These are phyloP conservation scores for Chloebia gouldiae DNA, from an alignment of 2,113 vertebrate genomes.

Conservation along the genomic window DNA sequence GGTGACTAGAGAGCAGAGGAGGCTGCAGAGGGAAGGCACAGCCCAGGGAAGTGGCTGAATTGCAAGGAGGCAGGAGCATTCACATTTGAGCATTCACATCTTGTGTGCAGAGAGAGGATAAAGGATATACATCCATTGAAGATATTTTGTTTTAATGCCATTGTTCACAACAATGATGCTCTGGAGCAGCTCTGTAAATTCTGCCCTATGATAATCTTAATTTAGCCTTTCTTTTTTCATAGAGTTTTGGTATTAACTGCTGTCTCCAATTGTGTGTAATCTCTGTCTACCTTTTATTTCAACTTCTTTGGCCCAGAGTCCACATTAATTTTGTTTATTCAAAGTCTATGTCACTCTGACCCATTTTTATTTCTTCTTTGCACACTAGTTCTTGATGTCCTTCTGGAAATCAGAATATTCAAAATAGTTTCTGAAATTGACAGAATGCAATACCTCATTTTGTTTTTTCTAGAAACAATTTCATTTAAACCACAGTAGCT, in stretches of 20 bases:
- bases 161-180: not conserved
- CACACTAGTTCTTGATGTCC: not conserved
- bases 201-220: not conserved
- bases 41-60: rapidly evolving
- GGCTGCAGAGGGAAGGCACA: not conserved
- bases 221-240: not conserved
- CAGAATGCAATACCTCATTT: not conserved
- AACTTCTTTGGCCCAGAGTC: not conserved
- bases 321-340: not conserved
- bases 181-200: not conserved
- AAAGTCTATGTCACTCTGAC: not conserved
- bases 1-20: not conserved
- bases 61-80: not conserved
- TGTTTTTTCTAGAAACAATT: not conserved
- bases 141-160: not conserved
- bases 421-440: not conserved
- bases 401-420: not conserved
- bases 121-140: not conserved
- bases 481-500: not conserved
- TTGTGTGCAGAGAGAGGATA: not conserved
- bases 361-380: not conserved
- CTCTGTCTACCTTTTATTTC: not conserved
- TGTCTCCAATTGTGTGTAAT: not conserved
- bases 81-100: too few relatives aligned
- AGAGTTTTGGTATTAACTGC: not conserved